Evolutionary conservation across 2,113 vertebrate species (phyloP), one percentile per base, ranked within the genome.

Genomic region (Cisticola juncidis): DNA sequence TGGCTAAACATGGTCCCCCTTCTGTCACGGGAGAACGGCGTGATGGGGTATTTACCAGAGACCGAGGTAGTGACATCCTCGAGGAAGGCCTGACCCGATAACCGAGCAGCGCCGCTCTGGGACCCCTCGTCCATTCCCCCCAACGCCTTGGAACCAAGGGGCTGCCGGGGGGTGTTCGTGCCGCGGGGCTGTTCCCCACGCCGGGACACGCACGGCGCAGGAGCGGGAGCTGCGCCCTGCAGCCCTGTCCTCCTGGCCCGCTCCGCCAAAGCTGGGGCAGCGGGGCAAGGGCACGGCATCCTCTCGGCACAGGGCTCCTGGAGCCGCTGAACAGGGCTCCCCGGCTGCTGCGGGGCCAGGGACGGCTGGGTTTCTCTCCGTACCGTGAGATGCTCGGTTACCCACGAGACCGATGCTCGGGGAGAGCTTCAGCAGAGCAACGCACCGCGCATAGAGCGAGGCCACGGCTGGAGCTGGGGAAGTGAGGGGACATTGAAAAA

Each of bases 251-350:
- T 28, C 31, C 40, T 12, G 13, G 20, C 9, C 58, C 4, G 3
- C 70, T 40, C 36, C 22, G 29, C 33, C 40, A 5, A 44, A 44
- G 20, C 23, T 9, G 4, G 26, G n/a, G 50, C 6, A 84, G 31
- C 6, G 4, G 36, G 20, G 7, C 80, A 65, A 20, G 40, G 17
- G 13, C 58, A 38, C 20, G 21, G 65, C 40, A 9, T 42, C 11
- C 9, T 2, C 8, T 1, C 48, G 48, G 25, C 35, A 15, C 9
- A 4, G 15, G 26, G 16, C 21, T 57, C 29, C 31, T 45, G 33
- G 42, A 47, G 21, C 1, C 0, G 15, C 3, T 11, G 12, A 5
- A 48, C 4, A 9, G 50, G 24, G 15, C 28, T 84, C 25, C 28
- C 33, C 7, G 9, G 42, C 61, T 21, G 44, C 53, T 47, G 48